Evolutionary conservation across 2,113 vertebrate species (phyloP), one percentile per base, ranked within the genome.

Genomic region (Raphicerus campestris): DNA sequence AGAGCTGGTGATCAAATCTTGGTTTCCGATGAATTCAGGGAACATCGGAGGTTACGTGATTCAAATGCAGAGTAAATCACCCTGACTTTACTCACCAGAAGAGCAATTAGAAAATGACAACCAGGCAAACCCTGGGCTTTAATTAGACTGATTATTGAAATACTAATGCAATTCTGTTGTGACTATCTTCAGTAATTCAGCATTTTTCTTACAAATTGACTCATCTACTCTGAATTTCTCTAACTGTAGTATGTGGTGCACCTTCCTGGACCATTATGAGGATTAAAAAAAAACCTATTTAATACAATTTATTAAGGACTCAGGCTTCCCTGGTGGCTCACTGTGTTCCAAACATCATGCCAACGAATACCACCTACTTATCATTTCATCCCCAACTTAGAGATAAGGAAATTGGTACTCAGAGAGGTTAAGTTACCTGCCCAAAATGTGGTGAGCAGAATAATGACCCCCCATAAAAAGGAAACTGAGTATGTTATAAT

Each of bases 161-260:
- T 70, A 42, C 58, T 73, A 39, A 84, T 81, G 49, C 61, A 73
- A 77, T 63, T 56, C 77, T 66, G 6, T 77, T 70, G 28, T 20
- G 81, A 87, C 39, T 56, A 20, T 75, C 92, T 87, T 81, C 75
- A n/a, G 39, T 94, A 90, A 93, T 94, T 80, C 13, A 78, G 24
- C 28, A 47, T 84, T 89, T 92, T 24, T 87, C 24, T 96, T 61
- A n/a, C 26, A 84, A 77, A 96, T 81, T 80, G 81, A 66, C 8
- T 87, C 77, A 22, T 63, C 63, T 56, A 73, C 51, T 80, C 61
- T 94, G 89, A 90, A 26, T 90, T 90, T 92, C 80, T 96, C 88
- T 61, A 87, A 1, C 11, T 32, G 17, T 42, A 16, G 13, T 24
- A 28, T 32, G 10, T 4, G 15, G 22, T 73, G 26, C 35, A 63